Evolutionary conservation across 92 coral and sea anemone genomes (phyloP).

Genomic region (Desmophyllum pertusum): DNA sequence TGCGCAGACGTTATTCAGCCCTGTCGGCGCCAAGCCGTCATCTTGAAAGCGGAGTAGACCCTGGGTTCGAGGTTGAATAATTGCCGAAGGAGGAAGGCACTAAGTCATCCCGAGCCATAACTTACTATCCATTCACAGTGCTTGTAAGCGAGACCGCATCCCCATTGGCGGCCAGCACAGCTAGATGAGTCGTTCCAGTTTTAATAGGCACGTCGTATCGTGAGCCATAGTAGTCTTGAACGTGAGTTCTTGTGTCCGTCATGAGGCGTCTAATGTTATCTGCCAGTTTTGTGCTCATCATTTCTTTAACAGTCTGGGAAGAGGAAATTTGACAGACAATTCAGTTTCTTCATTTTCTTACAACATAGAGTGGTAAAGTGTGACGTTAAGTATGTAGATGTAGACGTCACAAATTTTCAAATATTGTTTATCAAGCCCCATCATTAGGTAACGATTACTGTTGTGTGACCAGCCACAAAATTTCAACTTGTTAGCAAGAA

Average conservation of each 20-base stretch:
- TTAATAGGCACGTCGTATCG: conserved; percentile 94
- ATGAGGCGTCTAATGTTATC: conserved; percentile 74
- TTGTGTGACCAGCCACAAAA: too few relatives aligned
- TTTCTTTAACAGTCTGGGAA: conserved; percentile 73
- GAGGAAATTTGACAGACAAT: not conserved
- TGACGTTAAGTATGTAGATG: too few relatives aligned
- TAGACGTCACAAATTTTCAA: too few relatives aligned
- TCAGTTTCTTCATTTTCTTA: too few relatives aligned
- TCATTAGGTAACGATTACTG: too few relatives aligned
- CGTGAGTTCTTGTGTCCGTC: conserved; percentile 81
- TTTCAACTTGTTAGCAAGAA: too few relatives aligned
- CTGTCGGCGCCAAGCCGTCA: too few relatives aligned
- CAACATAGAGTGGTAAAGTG: too few relatives aligned
- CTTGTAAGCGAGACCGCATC: conserved; percentile 98
- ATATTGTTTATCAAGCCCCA: too few relatives aligned
- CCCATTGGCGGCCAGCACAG: conserved; percentile 83
- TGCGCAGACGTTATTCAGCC: too few relatives aligned
- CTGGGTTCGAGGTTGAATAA: not conserved
- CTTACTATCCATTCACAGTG: conserved; percentile 99
- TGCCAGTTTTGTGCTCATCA: conserved; percentile 79
- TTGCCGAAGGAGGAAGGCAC: too few relatives aligned
- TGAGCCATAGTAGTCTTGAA: conserved; percentile 76
- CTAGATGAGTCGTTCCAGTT: conserved; percentile 94
- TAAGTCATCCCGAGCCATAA: not conserved
- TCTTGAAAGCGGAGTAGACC: too few relatives aligned